A percentile compares a stretch with the other conserved stretches of the same genome.
Conservation (phyloP, 2,888 invertebrate genomes). For the Polydrusus cervinus region DNA sequence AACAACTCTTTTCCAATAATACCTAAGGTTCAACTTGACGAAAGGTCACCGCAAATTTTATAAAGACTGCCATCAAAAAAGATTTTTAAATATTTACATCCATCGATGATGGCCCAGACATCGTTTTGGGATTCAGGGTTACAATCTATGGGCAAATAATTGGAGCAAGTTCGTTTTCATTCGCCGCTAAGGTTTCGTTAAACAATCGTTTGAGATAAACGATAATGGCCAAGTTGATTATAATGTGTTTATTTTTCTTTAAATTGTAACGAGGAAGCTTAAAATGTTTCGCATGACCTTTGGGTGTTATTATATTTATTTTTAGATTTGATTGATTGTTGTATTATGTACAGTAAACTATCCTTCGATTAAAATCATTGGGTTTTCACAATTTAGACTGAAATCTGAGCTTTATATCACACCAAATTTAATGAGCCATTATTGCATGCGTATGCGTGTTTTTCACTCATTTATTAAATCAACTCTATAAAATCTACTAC, state of each 20-base stretch:
- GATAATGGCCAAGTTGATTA: conserved; percentile 14
- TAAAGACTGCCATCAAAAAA: no score
- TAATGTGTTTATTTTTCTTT: conserved; percentile 17
- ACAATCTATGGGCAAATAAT: conserved; percentile 33
- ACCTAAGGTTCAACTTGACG: no score
- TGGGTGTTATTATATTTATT: background rate
- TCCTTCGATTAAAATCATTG: no score
- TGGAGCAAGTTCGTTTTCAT: conserved; percentile 34
- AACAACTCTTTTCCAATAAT: no score
- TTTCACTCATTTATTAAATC: no score
- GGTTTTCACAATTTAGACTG: no score
- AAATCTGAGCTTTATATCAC: no score
- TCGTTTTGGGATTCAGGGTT: conserved; percentile 34
- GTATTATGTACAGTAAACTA: background rate
- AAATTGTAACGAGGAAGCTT: conserved; percentile 25
- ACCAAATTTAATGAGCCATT: no score
- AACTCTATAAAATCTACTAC: no score
- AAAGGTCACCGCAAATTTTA: no score
- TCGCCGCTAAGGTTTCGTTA: conserved; percentile 16
- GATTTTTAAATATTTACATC: no score
- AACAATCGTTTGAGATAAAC: conserved; percentile 30
- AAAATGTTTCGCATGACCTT: conserved; percentile 14
- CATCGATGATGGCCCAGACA: conserved; percentile 32
- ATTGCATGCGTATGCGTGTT: no score
- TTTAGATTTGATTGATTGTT: conserved; percentile 22